Evolutionary conservation across 2,888 invertebrate species (phyloP).

Genomic region (Ornithoptera priamus): DNA sequence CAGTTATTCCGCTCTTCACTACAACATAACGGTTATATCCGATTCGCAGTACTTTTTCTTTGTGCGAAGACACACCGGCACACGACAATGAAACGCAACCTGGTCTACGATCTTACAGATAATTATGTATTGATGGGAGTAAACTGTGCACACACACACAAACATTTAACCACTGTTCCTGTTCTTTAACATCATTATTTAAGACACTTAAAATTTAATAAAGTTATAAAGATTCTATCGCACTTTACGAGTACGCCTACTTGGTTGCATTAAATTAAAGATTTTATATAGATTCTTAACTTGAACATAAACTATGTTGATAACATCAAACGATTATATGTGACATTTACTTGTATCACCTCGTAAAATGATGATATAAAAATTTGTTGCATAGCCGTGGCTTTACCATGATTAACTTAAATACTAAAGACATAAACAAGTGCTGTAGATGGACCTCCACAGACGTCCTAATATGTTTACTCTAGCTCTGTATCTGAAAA

Average conservation of each 20-base stretch:
- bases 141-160: not conserved
- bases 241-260: no score
- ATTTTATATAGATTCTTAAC: no score
- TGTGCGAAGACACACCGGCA: constrained; percentile 46
- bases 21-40: constrained; percentile 56
- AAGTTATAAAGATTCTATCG: not conserved
- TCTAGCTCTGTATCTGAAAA: no score
- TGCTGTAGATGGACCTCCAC: no score
- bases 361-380: not conserved
- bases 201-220: not conserved
- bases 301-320: not conserved
- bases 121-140: not conserved
- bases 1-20: constrained; percentile 67
- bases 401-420: no score
- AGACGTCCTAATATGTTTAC: no score
- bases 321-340: not conserved
- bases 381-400: no score
- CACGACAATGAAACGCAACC: constrained; percentile 34
- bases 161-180: no score
- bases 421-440: no score
- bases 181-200: no score
- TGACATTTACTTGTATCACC: not conserved
- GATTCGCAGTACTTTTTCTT: constrained; percentile 70
- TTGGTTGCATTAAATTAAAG: no score
- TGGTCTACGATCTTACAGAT: not conserved